Base-by-base conservation (phyloP, 2,888 invertebrate species). In the Oasisia sp. region DNA sequence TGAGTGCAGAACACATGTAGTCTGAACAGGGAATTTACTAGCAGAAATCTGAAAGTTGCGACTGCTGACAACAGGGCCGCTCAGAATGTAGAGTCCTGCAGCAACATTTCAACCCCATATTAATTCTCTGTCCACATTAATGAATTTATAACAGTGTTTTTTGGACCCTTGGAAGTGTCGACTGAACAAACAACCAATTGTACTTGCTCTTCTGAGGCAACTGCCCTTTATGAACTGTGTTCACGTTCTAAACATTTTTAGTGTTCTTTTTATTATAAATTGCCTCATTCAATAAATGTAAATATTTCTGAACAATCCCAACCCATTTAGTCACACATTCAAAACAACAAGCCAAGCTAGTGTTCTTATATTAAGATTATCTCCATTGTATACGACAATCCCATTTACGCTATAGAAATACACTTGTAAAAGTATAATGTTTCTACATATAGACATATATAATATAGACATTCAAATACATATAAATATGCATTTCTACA, bases 401-500 rank as follows among this genome's bases (percentile, higher is more conserved):
- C 27, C 3, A 74, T 50, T 74, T 74, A 74, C 27, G 27, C 74
- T 74, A 74, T 74, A 74, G 74, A 74, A 74, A 74, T 74, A 74
- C 27, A 74, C 74, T 27, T 74, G 74, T 74, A 74, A 74, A 74
- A 74, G 74, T 74, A 74, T 74, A 74, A 74, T 74, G n/a, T 74
- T 74, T 74, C 14, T 74, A 27, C 74, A 74, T 74, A 50, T 38
- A 38, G 38, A 38, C 38, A 38, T 38, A 38, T 19, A 56, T 56
- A 11, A 56, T 56, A 56, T 56, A 56, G 56, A 56, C 56, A 8
- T 56, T 56, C 74, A 74, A 7, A n/a, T 74, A 74, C 74, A 74
- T 74, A 74, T 74, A 74, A 74, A 74, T 74, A 74, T 74, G 74
- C 74, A 74, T 74, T 74, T 74, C 74, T 19, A 74, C 74, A 74